These are phyloP conservation scores for Mycalesis mineus DNA, from an alignment of 2,888 invertebrate genomes.

Conservation along the genomic window DNA sequence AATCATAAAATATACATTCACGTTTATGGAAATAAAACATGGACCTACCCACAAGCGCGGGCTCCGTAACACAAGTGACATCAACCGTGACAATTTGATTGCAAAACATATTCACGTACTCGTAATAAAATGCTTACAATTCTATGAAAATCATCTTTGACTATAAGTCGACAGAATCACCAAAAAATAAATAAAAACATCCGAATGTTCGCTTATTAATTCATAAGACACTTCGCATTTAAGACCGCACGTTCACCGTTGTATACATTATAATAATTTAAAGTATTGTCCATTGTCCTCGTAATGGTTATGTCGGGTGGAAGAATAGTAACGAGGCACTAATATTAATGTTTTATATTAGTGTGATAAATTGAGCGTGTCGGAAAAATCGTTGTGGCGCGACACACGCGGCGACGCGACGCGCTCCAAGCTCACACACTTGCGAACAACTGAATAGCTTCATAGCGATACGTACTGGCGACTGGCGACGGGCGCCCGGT, in stretches of 20 bases:
- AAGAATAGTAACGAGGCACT: slow-evolving; percentile 12
- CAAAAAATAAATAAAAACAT: not conserved
- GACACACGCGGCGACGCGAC: slow-evolving; percentile 16
- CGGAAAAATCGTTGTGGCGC: slow-evolving; percentile 24
- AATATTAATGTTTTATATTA: slow-evolving; percentile 20
- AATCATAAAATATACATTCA: not conserved
- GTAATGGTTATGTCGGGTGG: slow-evolving; percentile 15
- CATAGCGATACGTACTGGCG: not conserved
- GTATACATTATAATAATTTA: slow-evolving; percentile 28
- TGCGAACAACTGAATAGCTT: slow-evolving; percentile 14
- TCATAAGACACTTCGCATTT: slow-evolving; percentile 17
- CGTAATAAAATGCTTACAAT: not conserved
- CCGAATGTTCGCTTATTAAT: slow-evolving; percentile 15
- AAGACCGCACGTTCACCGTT: slow-evolving; percentile 18
- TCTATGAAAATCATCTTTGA: not conserved
- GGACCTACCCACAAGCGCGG: not conserved
- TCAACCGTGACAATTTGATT: slow-evolving; percentile 1
- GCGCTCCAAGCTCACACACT: slow-evolving; percentile 21
- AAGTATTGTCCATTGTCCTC: slow-evolving; percentile 30
- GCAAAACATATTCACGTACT: not conserved
- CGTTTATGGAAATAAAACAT: not conserved
- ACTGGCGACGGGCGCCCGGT: not conserved
- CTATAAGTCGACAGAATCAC: not conserved
- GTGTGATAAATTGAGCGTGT: slow-evolving; percentile 16
- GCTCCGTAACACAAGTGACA: not conserved